phyloP scores from a whole-genome alignment of 1,140 invertebrate species.

The Armadillidium nasatum region DNA sequence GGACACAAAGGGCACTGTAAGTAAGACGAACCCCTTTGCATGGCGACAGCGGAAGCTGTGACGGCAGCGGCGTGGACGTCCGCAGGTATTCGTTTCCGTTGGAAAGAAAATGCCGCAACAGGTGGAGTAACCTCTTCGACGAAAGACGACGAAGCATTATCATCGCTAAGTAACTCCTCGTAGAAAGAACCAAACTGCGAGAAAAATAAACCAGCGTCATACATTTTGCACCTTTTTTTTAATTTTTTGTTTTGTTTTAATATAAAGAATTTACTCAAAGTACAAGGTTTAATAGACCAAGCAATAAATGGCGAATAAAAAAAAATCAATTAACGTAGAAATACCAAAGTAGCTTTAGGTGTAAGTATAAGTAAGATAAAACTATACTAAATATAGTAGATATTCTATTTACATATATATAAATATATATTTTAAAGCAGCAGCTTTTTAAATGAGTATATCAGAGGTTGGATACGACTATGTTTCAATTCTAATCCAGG shows the following conservation, averaged over 20 bases:
- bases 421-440: too few species aligned
- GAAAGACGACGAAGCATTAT: not conserved
- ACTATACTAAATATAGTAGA: too few species aligned
- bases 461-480: too few species aligned
- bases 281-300: too few species aligned
- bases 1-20: constrained; percentile 16
- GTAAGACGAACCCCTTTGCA: not conserved
- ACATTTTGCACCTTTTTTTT: not conserved
- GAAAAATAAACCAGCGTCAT: not conserved
- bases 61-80: not conserved
- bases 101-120: not conserved
- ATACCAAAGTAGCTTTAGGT: too few species aligned
- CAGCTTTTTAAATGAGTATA: too few species aligned
- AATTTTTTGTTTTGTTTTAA: not conserved
- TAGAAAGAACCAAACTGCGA: constrained; percentile 9
- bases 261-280: not conserved
- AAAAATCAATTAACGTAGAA: too few species aligned
- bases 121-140: not conserved
- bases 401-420: too few species aligned
- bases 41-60: not conserved
- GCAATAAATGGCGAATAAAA: too few species aligned
- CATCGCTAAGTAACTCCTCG: not conserved
- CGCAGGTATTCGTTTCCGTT: not conserved
- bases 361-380: too few species aligned
- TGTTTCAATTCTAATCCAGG: too few species aligned